Base-by-base conservation (phyloP, 2,797 vertebrate species). In the Scolopax rusticola region DNA sequence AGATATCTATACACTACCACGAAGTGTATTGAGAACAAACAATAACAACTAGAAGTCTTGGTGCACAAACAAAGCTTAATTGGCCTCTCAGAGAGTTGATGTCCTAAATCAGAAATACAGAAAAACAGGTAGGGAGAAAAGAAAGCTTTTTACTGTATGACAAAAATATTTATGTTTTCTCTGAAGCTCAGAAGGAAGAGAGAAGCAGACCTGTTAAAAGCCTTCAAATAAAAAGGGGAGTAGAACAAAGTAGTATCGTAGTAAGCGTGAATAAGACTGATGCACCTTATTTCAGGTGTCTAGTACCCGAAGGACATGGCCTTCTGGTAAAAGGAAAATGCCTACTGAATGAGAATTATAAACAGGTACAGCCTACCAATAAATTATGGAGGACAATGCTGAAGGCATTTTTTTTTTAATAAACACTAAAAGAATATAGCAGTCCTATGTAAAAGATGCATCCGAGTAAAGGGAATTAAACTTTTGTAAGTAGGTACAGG, bases 71-170 rank as follows among this genome's bases (percentile, higher is more conserved):
- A 64, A 90, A 89, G 8, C 33, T 75, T 93, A 90, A 96, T 79
- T 92, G 94, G 90, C 90, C 80, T 97, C 90, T 73, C 45, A 90
- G 96, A 97, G 92, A 76, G 59, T 27, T 36, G 25, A 43, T 90
- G 50, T 63, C n/a, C 67, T 84, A 76, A 84, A 89, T 81, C 32
- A 71, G 61, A 71, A 27, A 25, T 45, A 71, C 14, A 81, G 63
- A 71, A 78, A 50, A 18, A 69, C 8, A 68, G 4, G 14, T 21
- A 79, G 9, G 4, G 15, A 90, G 24, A 73, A 92, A 84, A 90
- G 12, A 65, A 84, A 56, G 6, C 4, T 81, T 75, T 80, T 69
- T 84, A 50, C 1, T 43, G 0, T 61, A 38, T 24, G 30, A 65
- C 5, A 6, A 90, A 90, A 84, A 69, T 54, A 67, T 45, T 89